Conservation (phyloP, 2,888 invertebrate genomes). For the Sycophila texana region DNA sequence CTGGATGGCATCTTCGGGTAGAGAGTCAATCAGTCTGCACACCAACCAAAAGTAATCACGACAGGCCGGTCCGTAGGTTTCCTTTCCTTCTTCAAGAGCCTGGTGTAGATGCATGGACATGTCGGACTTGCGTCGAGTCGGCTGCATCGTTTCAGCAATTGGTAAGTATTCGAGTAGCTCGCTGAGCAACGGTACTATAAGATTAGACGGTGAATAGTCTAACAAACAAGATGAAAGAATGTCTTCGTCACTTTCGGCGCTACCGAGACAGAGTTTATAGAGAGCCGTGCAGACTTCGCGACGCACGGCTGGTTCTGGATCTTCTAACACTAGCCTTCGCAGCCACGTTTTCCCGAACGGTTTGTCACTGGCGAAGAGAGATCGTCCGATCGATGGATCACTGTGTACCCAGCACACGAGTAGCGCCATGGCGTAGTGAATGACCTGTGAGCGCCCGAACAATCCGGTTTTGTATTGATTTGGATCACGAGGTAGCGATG, state of each 20-base stretch:
- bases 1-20: slow-evolving; percentile 88
- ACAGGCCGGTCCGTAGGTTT: slow-evolving; percentile 95
- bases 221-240: slow-evolving; percentile 59
- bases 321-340: slow-evolving; percentile 90
- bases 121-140: slow-evolving; percentile 72
- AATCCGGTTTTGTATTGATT: slow-evolving; percentile 94
- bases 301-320: slow-evolving; percentile 93
- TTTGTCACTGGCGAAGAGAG: slow-evolving; percentile 84
- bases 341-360: slow-evolving; percentile 86
- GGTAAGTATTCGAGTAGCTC: slow-evolving; percentile 88
- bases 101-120: slow-evolving; percentile 77
- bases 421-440: slow-evolving; percentile 94
- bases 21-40: slow-evolving; percentile 90
- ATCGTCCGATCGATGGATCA: slow-evolving; percentile 85
- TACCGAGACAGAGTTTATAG: slow-evolving; percentile 90
- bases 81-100: slow-evolving; percentile 84
- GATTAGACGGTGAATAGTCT: slow-evolving; percentile 74
- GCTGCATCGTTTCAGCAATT: slow-evolving; percentile 90
- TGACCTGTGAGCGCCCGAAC: slow-evolving; percentile 92
- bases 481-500: slow-evolving; percentile 86
- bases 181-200: slow-evolving; percentile 87
- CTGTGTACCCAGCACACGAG: slow-evolving; percentile 96
- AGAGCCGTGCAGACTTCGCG: slow-evolving; percentile 94
- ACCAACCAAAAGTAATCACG: slow-evolving; percentile 96
- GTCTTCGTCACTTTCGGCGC: slow-evolving; percentile 77